Evolutionary conservation across 2,888 invertebrate species (phyloP), one percentile per base, ranked within the genome.

Genomic region (Conomelus anceps): DNA sequence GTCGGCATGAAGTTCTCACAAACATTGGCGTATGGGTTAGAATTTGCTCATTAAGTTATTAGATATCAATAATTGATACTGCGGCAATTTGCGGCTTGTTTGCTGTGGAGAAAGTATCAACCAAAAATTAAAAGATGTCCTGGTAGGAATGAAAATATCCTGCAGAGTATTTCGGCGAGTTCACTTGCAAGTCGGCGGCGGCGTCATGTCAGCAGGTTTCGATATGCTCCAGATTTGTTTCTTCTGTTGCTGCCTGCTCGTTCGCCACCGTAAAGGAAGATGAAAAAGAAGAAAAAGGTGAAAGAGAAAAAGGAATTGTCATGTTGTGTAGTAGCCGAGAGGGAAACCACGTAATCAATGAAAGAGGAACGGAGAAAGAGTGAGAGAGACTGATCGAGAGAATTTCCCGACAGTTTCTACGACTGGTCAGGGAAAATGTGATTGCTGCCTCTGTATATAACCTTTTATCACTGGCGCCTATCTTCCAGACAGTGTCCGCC

Each of bases 171-270:
- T 63, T 63, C n/a, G 63, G n/a, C 63, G 63, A 20, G n/a, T 86
- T 86, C 24, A 86, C 86, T 20, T 22, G n/a, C 22, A 41, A 86
- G 86, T 26, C 24, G 23, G 29, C 86, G n/a, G 11, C 24, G 29
- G 86, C 24, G 17, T 23, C 26, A 86, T 86, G 86, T 86, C 86
- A 22, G 24, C 23, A 23, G 29, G 29, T 86, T 86, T 86, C 86
- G 86, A 24, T 26, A 86, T 86, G 86, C 86, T 86, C 86, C 86
- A 86, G 86, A 86, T 86, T 86, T 63, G 63, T 63, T 63, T 63
- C 63, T 63, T 63, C 63, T 63, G 63, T 63, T 63, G 63, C n/a
- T 63, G 63, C 63, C 63, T 63, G n/a, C n/a, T n/a, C 7, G 84
- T 22, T 20, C 7, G 22, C 84, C n/a, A 17, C 84, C n/a, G 84